Conservation (phyloP, 2,797 vertebrate species). For the Anomalospiza imberbis region DNA sequence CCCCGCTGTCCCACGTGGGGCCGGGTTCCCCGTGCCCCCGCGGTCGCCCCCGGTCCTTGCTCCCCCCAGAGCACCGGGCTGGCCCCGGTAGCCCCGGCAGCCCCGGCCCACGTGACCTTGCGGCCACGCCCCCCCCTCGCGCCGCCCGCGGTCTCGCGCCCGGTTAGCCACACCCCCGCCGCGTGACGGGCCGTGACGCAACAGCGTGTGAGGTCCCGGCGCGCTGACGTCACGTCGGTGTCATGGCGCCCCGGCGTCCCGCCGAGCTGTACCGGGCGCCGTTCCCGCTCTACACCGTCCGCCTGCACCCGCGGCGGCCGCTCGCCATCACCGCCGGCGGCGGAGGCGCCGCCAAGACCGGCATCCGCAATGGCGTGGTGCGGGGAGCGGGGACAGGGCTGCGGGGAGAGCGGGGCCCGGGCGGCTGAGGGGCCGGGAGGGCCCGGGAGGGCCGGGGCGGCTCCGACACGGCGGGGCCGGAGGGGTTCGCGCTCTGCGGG, state of each 20-base stretch:
- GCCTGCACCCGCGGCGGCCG: slow-evolving; percentile 79
- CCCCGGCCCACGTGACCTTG: fast-evolving
- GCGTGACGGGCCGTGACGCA: fast-evolving
- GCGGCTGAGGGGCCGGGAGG: too few species aligned
- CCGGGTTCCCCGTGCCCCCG: too few species aligned
- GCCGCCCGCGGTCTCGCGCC: too few species aligned
- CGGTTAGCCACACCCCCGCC: fast-evolving
- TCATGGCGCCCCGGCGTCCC: slow-evolving; percentile 83
- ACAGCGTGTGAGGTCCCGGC: neutral
- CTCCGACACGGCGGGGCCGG: too few species aligned
- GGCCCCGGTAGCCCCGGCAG: too few species aligned
- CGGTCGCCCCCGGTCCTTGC: too few species aligned
- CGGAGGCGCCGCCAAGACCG: slow-evolving; percentile 90
- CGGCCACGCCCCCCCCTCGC: neutral
- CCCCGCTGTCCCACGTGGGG: neutral
- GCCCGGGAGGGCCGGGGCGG: too few species aligned
- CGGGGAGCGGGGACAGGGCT: neutral
- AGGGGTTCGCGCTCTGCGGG: too few species aligned
- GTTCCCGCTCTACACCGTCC: slow-evolving; percentile 89
- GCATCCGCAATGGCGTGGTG: slow-evolving; percentile 93
- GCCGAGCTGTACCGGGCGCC: slow-evolving; percentile 91
- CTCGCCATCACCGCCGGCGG: slow-evolving; percentile 89
- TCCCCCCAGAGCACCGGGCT: too few species aligned
- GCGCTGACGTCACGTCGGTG: neutral
- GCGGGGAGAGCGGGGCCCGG: neutral